A percentile compares a stretch with the other conserved stretches of the same genome.
Evolutionary conservation across 2,888 invertebrate species (phyloP).

Genomic region (Apoda limacodes): DNA sequence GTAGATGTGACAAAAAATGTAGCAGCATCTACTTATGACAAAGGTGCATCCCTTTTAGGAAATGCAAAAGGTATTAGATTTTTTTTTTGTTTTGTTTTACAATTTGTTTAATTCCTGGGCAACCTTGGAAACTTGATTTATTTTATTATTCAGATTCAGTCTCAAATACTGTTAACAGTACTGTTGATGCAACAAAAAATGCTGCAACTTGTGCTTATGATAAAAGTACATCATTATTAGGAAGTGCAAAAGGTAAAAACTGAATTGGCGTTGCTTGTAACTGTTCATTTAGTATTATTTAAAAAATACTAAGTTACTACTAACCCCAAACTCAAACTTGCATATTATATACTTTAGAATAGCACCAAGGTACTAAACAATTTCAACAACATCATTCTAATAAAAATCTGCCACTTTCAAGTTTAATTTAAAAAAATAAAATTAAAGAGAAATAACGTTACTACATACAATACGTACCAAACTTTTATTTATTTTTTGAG

Average conservation of each 20-base stretch:
- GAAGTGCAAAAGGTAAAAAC: slow-evolving; percentile 20
- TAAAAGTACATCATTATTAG: slow-evolving; percentile 25
- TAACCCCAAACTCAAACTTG: too few species aligned
- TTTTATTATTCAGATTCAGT: slow-evolving; percentile 19
- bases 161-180: slow-evolving; percentile 24
- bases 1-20: slow-evolving; percentile 54
- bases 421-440: too few species aligned
- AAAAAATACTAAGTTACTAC: too few species aligned
- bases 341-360: too few species aligned
- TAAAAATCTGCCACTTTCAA: too few species aligned
- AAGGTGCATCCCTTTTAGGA: slow-evolving; percentile 36
- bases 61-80: slow-evolving; percentile 24
- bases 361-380: too few species aligned
- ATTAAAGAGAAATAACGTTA: too few species aligned
- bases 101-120: slow-evolving; percentile 22
- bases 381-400: too few species aligned
- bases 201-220: slow-evolving; percentile 32
- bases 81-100: slow-evolving; percentile 20
- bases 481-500: too few species aligned
- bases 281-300: too few species aligned
- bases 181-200: slow-evolving; percentile 35
- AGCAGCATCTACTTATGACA: slow-evolving; percentile 51
- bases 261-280: too few species aligned
- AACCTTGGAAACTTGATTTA: slow-evolving; percentile 30
- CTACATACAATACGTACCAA: too few species aligned